A percentile compares a stretch with the other conserved stretches of the same genome.
These are phyloP conservation scores for Melipona beecheii DNA, from an alignment of 2,888 invertebrate species.

Conservation along the genomic window DNA sequence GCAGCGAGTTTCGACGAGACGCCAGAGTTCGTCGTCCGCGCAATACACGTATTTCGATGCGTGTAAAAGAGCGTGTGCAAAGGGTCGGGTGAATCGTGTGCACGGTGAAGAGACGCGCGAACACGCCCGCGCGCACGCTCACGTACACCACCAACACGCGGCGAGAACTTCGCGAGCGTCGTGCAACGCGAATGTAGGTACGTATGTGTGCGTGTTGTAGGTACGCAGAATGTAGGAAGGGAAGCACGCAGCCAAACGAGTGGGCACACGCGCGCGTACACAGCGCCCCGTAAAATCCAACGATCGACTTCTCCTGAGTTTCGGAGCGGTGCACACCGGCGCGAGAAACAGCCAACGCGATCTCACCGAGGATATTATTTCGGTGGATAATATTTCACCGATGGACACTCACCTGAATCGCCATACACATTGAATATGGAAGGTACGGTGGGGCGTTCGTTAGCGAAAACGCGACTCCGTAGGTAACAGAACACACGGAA, in stretches of 20 bases:
- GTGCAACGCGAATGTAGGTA: not conserved
- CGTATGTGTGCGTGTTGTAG: too few species aligned
- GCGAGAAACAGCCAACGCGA: not conserved
- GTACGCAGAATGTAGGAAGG: not conserved
- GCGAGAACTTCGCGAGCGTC: not conserved
- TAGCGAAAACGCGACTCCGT: conserved; percentile 80
- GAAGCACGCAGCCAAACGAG: conserved; percentile 32
- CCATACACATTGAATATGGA: conserved; percentile 93
- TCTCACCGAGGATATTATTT: too few species aligned
- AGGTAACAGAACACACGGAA: conserved; percentile 71
- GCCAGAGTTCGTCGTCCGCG: conserved; percentile 78
- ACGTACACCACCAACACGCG: too few species aligned
- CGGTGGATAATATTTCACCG: too few species aligned
- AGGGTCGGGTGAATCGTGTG: conserved; percentile 2
- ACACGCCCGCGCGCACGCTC: not conserved
- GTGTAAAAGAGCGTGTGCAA: conserved; percentile 37
- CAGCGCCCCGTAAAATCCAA: conserved; percentile 22
- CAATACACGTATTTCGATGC: conserved; percentile 51
- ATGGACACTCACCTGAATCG: conserved; percentile 90
- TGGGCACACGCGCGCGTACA: conserved; percentile 52
- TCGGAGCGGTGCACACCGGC: conserved; percentile 1
- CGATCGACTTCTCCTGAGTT: conserved; percentile 59
- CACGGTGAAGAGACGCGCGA: conserved; percentile 8
- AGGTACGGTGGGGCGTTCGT: conserved; percentile 84
- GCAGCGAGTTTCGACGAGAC: conserved; percentile 63